These are phyloP conservation scores for Catostylus mosaicus DNA, from an alignment of 30 jellyfish, hydroid and myxozoan species.

Conservation along the genomic window DNA sequence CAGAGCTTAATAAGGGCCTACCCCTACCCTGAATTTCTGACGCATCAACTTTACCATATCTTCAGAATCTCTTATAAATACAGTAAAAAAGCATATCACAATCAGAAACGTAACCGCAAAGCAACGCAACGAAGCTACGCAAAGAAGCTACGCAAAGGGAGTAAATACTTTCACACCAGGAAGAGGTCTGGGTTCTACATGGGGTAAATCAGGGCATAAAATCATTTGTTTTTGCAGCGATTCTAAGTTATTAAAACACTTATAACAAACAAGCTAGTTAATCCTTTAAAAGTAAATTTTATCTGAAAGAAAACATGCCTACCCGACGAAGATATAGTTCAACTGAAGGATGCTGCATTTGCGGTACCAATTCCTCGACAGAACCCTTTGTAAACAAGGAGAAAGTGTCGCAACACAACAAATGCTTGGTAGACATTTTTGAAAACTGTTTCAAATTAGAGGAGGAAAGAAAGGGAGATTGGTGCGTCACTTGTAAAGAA, in stretches of 20 bases:
- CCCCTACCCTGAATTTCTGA: no score
- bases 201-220: neutral
- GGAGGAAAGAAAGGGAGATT: slow-evolving; percentile 42
- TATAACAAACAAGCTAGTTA: neutral
- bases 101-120: no score
- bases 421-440: slow-evolving; percentile 1
- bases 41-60: no score
- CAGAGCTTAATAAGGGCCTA: no score
- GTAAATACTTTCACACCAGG: no score
- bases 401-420: slow-evolving; percentile 11
- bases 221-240: slow-evolving; percentile 1
- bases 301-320: slow-evolving; percentile 14
- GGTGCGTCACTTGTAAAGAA: slow-evolving; percentile 32
- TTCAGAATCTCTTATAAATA: no score
- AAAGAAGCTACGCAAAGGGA: no score
- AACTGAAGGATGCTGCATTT: slow-evolving; percentile 57
- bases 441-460: slow-evolving; percentile 35
- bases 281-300: neutral
- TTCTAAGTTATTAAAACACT: neutral
- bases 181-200: slow-evolving; percentile 17
- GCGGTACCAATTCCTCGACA: slow-evolving; percentile 34
- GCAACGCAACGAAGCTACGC: no score
- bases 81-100: no score
- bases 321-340: slow-evolving; percentile 51
- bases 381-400: slow-evolving; percentile 1